A percentile compares a stretch with the other conserved stretches of the same genome.
Conservation (phyloP, 2,797 vertebrate species). For the Ammospiza maritima region DNA sequence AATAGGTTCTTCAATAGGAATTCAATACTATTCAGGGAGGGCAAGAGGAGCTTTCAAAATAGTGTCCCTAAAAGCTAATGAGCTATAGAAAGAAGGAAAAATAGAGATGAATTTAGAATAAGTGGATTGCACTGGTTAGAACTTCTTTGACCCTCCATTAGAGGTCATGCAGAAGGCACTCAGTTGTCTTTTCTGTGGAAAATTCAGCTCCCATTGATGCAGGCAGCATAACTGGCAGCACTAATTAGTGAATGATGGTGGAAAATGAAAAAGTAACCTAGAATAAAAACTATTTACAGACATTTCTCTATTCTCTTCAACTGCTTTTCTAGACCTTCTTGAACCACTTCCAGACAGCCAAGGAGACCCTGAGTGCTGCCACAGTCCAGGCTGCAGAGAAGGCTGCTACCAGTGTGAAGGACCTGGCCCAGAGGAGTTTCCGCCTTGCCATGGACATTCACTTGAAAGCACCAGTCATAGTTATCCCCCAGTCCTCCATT, state of each 20-base stretch:
- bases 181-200: neutral
- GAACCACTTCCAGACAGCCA: conserved; percentile 86
- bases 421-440: conserved; percentile 91
- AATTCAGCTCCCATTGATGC: neutral
- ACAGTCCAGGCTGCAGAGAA: conserved; percentile 93
- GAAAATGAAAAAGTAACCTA: neutral
- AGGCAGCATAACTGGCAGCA: neutral
- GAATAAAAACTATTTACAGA: neutral
- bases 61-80: neutral
- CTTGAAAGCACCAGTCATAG: conserved; percentile 92
- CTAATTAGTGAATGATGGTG: neutral
- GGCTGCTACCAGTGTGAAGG: conserved; percentile 91
- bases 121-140: neutral
- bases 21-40: neutral
- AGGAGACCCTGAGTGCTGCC: conserved; percentile 86
- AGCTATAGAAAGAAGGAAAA: neutral
- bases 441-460: conserved; percentile 86
- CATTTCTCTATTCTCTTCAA: neutral
- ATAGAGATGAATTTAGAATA: neutral
- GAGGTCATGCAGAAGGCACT: neutral
- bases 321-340: conserved; percentile 75
- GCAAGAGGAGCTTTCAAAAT: neutral
- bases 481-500: conserved; percentile 90
- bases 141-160: fast-evolving
- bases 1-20: neutral